Base-by-base conservation (phyloP, 2,888 invertebrate genomes). In the Panopea generosa region DNA sequence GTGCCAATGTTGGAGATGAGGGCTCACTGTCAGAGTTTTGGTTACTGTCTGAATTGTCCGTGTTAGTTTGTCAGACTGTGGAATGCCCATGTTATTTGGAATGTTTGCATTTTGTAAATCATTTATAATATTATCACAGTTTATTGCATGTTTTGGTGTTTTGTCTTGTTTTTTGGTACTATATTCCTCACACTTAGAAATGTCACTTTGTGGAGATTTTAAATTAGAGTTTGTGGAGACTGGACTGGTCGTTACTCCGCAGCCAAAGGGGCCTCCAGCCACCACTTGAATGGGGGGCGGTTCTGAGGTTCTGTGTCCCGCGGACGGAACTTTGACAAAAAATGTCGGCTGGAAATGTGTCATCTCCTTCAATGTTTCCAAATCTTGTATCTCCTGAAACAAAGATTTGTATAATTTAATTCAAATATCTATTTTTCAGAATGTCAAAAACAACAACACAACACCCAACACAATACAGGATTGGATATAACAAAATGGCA, bases 251-350 rank as follows among this genome's bases (percentile, higher is more conserved):
- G 6, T 16, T 4, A 53, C 26, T 16, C 26, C 53, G 27, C 55
- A 55, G 45, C 53, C 45, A 50, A 75, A 75, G 4, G 80, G 80
- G 14, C 61, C 63, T 2, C 80, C 80, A 1, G 66, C 40, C 9
- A 76, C 61, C 16, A 59, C 50, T 20, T 62, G 60, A 0, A 69
- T 11, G 33, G 33, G 84, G 47, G 83, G 79, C 11, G 84, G 73
- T 92, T 95, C 94, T 27, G 94, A 94, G 72, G 93, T 92, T 49
- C 92, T 88, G 22, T 82, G 77, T 55, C 73, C 69, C 14, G 73
- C 82, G 49, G 92, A 91, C 20, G 94, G 92, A 40, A 95, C 93
- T 68, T 70, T 72, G 9, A 84, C 77, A 74, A 85, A 85, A 56
- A 82, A 85, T 1, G 84, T 75, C 2, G 84, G 83, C 62, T 84